phyloP scores from a whole-genome alignment of 2,888 invertebrate species.

The Bhutanitis thaidina region DNA sequence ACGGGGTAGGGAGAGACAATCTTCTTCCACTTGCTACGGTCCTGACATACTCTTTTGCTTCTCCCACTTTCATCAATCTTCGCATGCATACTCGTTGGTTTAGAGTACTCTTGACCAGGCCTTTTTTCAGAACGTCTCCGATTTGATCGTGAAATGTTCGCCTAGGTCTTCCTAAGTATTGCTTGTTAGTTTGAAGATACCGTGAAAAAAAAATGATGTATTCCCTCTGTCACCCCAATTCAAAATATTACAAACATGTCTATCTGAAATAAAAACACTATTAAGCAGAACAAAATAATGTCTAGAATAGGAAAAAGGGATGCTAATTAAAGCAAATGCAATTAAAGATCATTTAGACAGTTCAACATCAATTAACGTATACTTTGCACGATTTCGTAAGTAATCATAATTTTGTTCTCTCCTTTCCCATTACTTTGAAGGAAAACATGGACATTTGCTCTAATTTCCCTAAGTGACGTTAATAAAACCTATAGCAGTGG shows the following conservation, averaged over 20 bases:
- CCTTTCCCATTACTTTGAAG: constrained; percentile 2
- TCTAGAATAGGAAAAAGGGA: not conserved
- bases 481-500: constrained; percentile 23
- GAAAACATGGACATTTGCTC: constrained; percentile 22
- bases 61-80: too few species aligned
- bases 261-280: constrained; percentile 1
- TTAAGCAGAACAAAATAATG: constrained; percentile 2
- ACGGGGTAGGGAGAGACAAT: too few species aligned
- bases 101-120: too few species aligned
- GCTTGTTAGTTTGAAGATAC: too few species aligned
- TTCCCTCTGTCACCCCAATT: too few species aligned
- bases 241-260: not conserved
- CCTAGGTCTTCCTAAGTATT: too few species aligned
- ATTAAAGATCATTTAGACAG: constrained; percentile 10
- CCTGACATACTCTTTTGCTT: too few species aligned
- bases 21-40: too few species aligned
- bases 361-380: constrained; percentile 8
- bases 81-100: too few species aligned
- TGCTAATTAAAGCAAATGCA: constrained; percentile 13
- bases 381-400: not conserved
- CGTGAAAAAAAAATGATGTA: too few species aligned
- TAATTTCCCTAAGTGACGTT: constrained; percentile 33
- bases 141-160: too few species aligned
- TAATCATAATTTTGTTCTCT: constrained; percentile 15
- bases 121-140: too few species aligned